These are phyloP conservation scores for Motacilla alba DNA, from an alignment of 2,113 vertebrate genomes.

Conservation along the genomic window DNA sequence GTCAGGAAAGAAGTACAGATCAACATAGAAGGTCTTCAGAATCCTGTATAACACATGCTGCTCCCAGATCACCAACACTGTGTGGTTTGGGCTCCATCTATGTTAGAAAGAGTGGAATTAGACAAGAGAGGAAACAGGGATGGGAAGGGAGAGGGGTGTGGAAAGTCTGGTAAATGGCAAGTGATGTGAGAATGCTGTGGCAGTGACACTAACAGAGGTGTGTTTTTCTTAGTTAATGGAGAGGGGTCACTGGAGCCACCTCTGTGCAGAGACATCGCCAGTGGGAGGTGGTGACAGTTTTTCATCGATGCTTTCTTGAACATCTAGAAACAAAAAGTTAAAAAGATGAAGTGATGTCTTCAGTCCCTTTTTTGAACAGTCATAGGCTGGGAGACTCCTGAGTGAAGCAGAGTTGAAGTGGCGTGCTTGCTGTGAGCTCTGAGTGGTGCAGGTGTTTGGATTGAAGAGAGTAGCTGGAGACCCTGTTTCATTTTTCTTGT, in stretches of 20 bases:
- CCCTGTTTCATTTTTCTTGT: background rate
- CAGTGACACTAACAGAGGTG: background rate
- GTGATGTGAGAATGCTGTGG: background rate
- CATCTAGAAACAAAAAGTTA: background rate
- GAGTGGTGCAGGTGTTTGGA: background rate
- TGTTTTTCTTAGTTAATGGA: background rate
- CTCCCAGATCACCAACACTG: background rate
- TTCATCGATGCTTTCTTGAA: background rate
- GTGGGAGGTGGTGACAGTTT: background rate
- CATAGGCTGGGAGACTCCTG: background rate
- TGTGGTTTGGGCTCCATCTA: background rate
- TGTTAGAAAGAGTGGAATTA: background rate
- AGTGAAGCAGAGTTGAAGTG: background rate
- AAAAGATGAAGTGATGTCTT: background rate
- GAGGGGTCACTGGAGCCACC: background rate
- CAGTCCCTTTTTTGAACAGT: background rate
- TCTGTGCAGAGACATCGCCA: background rate
- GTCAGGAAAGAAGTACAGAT: background rate
- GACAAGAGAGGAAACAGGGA: background rate
- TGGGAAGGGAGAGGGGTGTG: background rate
- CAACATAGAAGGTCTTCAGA: background rate
- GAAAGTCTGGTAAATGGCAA: background rate
- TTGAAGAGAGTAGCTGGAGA: background rate
- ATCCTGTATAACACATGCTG: rapidly evolving
- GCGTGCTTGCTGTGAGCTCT: background rate